Evolutionary conservation across 2,888 invertebrate genomes (phyloP).

Genomic region (Caenorhabditis zanzibari): DNA sequence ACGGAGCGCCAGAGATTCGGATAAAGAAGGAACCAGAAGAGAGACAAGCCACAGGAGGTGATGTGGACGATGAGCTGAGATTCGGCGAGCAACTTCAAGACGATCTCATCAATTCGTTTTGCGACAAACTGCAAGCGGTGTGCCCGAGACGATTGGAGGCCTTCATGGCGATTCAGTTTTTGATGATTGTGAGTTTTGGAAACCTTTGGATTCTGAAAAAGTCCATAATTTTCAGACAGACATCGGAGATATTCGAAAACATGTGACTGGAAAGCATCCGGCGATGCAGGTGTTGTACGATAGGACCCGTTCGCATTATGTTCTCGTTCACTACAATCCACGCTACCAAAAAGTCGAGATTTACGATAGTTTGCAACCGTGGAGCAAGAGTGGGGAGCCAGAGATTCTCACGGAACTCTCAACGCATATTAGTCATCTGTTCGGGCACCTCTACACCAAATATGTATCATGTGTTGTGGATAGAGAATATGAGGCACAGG

Average conservation of each 20-base stretch:
- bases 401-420: constrained; percentile 18
- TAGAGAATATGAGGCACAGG: constrained; percentile 49
- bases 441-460: constrained; percentile 33
- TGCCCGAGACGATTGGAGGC: constrained; percentile 60
- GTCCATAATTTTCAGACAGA: constrained; percentile 59
- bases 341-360: constrained; percentile 3
- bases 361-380: constrained; percentile 57
- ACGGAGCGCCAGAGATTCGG: background rate
- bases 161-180: constrained; percentile 67
- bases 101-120: constrained; percentile 68
- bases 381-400: background rate
- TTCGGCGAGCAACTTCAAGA: constrained; percentile 68
- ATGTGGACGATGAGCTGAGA: constrained; percentile 14
- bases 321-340: constrained; percentile 45
- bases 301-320: constrained; percentile 58
- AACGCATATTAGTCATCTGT: constrained; percentile 31
- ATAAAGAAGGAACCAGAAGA: background rate
- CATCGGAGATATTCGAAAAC: constrained; percentile 36
- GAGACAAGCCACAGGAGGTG: background rate
- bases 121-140: constrained; percentile 64
- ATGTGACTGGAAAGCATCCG: constrained; percentile 53
- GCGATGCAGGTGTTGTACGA: constrained; percentile 67
- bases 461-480: constrained; percentile 22
- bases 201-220: too few species aligned
- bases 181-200: constrained; percentile 48